Evolutionary conservation across 1,140 invertebrate genomes (phyloP).

Genomic region (Brachionus calyciflorus): DNA sequence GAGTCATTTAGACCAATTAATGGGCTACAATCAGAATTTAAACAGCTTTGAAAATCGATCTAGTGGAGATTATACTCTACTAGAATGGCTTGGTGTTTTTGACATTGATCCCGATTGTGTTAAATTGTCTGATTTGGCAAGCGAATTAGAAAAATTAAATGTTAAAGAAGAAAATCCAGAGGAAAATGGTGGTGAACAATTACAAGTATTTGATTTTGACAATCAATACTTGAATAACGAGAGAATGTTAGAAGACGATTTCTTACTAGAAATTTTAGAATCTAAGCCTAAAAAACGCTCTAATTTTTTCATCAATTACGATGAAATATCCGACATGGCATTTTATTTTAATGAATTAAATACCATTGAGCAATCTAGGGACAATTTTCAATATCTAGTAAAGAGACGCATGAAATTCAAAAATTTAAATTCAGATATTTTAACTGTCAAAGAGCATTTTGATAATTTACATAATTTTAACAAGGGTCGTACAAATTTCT

Average conservation of each 20-base stretch:
- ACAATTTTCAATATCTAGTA: not conserved
- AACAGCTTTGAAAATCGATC: not conserved
- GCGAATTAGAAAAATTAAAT: not conserved
- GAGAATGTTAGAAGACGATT: constrained; percentile 41
- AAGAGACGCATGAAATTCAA: not conserved
- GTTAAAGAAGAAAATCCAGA: not conserved
- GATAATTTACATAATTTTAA: not conserved
- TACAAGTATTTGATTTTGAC: not conserved
- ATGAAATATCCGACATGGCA: constrained; percentile 6
- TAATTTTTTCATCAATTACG: not conserved
- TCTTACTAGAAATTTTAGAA: not conserved
- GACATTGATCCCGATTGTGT: not conserved
- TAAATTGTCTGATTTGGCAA: not conserved
- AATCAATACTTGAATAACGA: constrained; percentile 31
- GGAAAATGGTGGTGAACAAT: not conserved
- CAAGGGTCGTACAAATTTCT: not conserved
- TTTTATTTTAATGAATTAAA: constrained; percentile 9
- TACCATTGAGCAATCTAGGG: not conserved
- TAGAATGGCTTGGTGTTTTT: constrained; percentile 25
- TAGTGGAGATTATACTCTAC: not conserved
- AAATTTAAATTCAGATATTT: not conserved
- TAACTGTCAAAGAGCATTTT: not conserved
- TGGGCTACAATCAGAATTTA: not conserved
- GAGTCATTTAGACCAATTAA: not conserved
- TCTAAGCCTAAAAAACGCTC: not conserved